Conservation (phyloP, 2,888 invertebrate genomes). For the Leptinotarsa peninsularis region DNA sequence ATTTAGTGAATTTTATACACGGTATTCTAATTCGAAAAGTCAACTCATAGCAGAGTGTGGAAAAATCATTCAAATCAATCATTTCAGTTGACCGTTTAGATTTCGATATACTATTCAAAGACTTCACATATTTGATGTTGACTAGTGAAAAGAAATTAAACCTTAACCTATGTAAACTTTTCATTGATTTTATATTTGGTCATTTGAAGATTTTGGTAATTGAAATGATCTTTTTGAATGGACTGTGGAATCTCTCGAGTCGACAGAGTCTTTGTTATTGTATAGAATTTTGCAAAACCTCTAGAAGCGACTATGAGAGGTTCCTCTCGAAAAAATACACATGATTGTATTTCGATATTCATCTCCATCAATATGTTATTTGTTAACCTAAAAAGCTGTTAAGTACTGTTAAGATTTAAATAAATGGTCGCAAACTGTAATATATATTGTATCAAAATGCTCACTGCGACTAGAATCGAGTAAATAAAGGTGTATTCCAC, state of each 20-base stretch:
- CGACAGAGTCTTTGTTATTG: constrained; percentile 45
- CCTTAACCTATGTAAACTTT: background rate
- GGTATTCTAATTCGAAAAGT: constrained; percentile 1
- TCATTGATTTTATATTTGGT: background rate
- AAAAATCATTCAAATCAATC: constrained; percentile 1
- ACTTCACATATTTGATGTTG: no score
- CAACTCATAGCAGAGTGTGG: constrained; percentile 24
- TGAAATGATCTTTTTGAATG: constrained; percentile 31
- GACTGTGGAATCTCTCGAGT: constrained; percentile 29
- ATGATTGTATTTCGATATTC: constrained; percentile 64
- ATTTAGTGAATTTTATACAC: constrained; percentile 24
- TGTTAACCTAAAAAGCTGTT: constrained; percentile 68
- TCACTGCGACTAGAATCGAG: constrained; percentile 65
- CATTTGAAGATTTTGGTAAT: background rate
- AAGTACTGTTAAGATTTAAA: constrained; percentile 67
- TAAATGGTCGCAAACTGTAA: constrained; percentile 66
- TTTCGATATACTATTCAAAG: background rate
- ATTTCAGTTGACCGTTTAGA: background rate
- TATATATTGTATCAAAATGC: constrained; percentile 67
- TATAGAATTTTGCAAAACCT: constrained; percentile 46
- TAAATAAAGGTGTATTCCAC: constrained; percentile 65
- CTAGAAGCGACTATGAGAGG: constrained; percentile 33
- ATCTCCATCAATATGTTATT: constrained; percentile 68
- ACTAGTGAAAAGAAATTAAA: no score
- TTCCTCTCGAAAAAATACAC: constrained; percentile 54